Evolutionary conservation across 1,140 invertebrate species (phyloP).

Genomic region (Trialeurodes vaporariorum): DNA sequence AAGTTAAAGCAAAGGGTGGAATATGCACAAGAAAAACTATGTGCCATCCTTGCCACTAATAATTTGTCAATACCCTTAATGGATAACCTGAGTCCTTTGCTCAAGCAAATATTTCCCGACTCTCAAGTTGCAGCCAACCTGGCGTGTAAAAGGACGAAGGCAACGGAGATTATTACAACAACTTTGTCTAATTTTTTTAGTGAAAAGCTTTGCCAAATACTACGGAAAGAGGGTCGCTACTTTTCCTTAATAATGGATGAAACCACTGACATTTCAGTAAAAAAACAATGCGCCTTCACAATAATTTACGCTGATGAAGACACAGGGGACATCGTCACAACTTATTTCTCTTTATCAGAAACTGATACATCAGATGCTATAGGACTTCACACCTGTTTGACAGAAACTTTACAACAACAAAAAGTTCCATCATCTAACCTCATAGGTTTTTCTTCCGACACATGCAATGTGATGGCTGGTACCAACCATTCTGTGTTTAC

Average conservation of each 20-base stretch:
- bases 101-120: no score
- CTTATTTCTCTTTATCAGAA: constrained; percentile 23
- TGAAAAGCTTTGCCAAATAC: no score
- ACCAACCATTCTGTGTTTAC: constrained; percentile 29
- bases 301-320: constrained; percentile 17
- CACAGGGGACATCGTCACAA: constrained; percentile 10
- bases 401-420: constrained; percentile 17
- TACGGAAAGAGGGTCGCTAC: no score
- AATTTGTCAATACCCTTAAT: no score
- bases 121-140: no score
- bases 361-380: constrained; percentile 15
- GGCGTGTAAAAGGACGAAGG: no score
- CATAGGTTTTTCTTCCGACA: constrained; percentile 31
- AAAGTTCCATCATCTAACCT: constrained; percentile 27
- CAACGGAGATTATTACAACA: no score
- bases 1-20: no score
- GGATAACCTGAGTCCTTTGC: no score
- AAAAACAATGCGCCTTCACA: constrained; percentile 19
- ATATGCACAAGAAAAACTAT: no score
- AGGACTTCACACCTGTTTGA: constrained; percentile 18
- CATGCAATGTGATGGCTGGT: constrained; percentile 31
- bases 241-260: constrained; percentile 20
- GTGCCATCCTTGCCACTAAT: no score
- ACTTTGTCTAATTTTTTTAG: no score
- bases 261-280: constrained; percentile 17